A percentile compares a stretch with the other conserved stretches of the same genome.
These are phyloP conservation scores for Xiphophorus birchmanni DNA, from an alignment of 2,797 vertebrate genomes.

Conservation along the genomic window DNA sequence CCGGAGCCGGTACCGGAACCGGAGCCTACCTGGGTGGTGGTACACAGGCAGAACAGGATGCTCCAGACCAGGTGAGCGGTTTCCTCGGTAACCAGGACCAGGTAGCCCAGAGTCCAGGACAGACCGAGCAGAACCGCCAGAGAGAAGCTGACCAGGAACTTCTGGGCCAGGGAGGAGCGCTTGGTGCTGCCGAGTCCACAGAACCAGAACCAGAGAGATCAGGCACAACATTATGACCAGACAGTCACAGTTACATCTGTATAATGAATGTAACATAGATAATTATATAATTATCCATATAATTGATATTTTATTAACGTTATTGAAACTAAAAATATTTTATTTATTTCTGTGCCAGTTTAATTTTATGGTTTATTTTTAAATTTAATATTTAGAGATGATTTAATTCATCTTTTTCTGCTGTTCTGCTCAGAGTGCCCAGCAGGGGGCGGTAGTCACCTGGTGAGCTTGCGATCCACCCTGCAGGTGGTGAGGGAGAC, in stretches of 20 bases:
- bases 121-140: constrained; percentile 70
- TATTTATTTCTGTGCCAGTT: background rate
- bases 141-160: constrained; percentile 67
- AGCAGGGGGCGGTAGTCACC: constrained; percentile 51
- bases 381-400: background rate
- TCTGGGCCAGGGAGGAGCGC: constrained; percentile 59
- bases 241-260: background rate
- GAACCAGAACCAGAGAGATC: background rate
- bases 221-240: constrained; percentile 2
- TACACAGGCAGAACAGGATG: constrained; percentile 79
- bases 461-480: constrained; percentile 59
- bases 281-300: too few relatives aligned
- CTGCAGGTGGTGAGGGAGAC: constrained; percentile 61
- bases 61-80: constrained; percentile 54
- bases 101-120: constrained; percentile 77
- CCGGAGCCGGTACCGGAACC: background rate
- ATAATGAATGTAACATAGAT: too few relatives aligned
- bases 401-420: background rate
- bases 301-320: background rate
- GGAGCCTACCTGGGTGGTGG: constrained; percentile 75
- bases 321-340: background rate
- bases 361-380: background rate
- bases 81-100: constrained; percentile 66
- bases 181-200: constrained; percentile 54
- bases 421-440: background rate